Evolutionary conservation across 1,140 invertebrate genomes (phyloP).

Genomic region (Lucilia sericata): DNA sequence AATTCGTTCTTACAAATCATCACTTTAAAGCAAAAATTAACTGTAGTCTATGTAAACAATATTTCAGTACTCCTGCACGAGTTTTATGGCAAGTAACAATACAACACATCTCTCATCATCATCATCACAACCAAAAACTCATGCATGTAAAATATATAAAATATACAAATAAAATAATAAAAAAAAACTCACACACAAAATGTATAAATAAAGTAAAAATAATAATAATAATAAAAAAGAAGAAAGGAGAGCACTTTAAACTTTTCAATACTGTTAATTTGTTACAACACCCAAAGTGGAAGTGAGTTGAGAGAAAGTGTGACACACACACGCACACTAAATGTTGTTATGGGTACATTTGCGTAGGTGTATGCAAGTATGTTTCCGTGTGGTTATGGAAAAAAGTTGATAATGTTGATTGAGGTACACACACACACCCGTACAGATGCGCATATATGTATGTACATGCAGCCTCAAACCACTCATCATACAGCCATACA

Average conservation of each 20-base stretch:
- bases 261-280: constrained; percentile 15
- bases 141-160: constrained; percentile 20
- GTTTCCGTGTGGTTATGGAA: not conserved
- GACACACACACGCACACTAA: not conserved
- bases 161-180: not conserved
- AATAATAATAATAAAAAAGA: not conserved
- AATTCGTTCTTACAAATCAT: too few relatives aligned
- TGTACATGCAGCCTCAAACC: too few relatives aligned
- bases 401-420: constrained; percentile 36
- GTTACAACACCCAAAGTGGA: constrained; percentile 15
- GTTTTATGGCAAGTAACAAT: not conserved
- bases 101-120: not conserved
- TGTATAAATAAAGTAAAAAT: not conserved
- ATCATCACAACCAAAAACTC: not conserved
- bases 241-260: constrained; percentile 10
- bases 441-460: not conserved
- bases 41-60: not conserved
- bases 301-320: not conserved
- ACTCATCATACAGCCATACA: not conserved
- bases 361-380: not conserved
- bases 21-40: not conserved
- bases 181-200: not conserved
- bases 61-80: not conserved
- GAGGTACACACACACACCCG: not conserved
- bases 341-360: not conserved